phyloP scores from a whole-genome alignment of 2,888 invertebrate genomes.

The Napeogenes sylphis region DNA sequence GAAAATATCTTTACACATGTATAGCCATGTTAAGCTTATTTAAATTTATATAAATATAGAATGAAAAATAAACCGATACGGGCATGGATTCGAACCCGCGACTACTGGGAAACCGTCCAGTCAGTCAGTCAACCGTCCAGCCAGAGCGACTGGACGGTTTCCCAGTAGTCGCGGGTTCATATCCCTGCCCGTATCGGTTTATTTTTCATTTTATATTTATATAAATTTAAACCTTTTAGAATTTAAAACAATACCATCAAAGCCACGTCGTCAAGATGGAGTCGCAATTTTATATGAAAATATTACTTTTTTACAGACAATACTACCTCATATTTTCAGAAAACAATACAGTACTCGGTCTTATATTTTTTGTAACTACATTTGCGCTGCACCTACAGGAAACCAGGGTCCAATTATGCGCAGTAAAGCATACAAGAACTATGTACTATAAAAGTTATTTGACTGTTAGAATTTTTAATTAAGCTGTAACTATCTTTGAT shows the following conservation, averaged over 20 bases:
- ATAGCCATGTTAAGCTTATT: too few species aligned
- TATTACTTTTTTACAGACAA: conserved; percentile 5
- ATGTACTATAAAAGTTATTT: conserved; percentile 18
- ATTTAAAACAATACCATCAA: conserved; percentile 8
- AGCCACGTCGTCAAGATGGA: conserved; percentile 1
- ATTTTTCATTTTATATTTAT: too few species aligned
- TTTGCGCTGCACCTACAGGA: conserved; percentile 23
- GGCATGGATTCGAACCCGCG: too few species aligned
- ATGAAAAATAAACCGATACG: too few species aligned
- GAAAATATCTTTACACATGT: too few species aligned
- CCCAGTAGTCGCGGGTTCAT: too few species aligned
- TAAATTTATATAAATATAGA: too few species aligned
- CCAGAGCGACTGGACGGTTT: too few species aligned
- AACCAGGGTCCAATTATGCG: conserved; percentile 24
- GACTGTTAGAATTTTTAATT: conserved; percentile 21
- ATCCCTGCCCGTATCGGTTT: too few species aligned
- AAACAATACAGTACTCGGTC: conserved; percentile 24
- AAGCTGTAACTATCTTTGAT: conserved; percentile 1
- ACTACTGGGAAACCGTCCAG: too few species aligned
- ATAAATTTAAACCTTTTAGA: conserved; percentile 4
- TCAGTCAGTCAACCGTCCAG: too few species aligned
- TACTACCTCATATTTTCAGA: conserved; percentile 10
- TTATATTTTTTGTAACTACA: conserved; percentile 26
- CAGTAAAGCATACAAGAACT: conserved; percentile 19
- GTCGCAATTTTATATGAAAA: not conserved